Percentiles rank a stretch among this genome's conserved stretches.
phyloP scores from a whole-genome alignment of 37 sponge, comb jelly and placozoan genomes.

The Bolinopsis microptera region DNA sequence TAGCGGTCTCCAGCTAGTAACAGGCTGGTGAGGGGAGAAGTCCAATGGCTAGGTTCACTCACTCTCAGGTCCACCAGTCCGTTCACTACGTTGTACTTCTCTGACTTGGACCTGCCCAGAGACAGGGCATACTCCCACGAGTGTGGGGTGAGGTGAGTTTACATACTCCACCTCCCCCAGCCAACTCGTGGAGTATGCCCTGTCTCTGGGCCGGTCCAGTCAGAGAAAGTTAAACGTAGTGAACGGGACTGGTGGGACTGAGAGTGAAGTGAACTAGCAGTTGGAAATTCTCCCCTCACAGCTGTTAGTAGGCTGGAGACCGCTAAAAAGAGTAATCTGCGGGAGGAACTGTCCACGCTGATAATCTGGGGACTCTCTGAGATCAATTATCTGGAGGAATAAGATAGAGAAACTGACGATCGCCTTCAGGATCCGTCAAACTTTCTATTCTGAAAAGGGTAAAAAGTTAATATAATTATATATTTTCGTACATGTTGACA shows the following conservation, averaged over 20 bases:
- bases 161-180: not conserved
- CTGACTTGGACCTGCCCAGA: not conserved
- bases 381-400: not conserved
- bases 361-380: not conserved
- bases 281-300: not conserved
- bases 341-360: not conserved
- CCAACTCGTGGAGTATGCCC: not conserved
- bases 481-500: too few relatives aligned
- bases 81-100: not conserved
- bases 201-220: not conserved
- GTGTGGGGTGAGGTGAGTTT: too few relatives aligned
- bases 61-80: not conserved
- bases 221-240: not conserved
- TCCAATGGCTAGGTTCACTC: not conserved
- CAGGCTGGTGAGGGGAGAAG: not conserved
- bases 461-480: too few relatives aligned
- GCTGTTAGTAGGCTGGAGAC: not conserved
- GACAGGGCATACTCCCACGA: conserved; percentile 31
- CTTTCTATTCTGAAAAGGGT: not conserved
- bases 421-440: not conserved
- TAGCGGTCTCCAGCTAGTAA: too few relatives aligned
- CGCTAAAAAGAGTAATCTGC: not conserved
- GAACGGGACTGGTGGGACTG: not conserved
- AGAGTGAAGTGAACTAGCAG: not conserved
- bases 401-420: not conserved